Base-by-base conservation (phyloP, 2,888 invertebrate species). In the Neoitamus cyanurus region DNA sequence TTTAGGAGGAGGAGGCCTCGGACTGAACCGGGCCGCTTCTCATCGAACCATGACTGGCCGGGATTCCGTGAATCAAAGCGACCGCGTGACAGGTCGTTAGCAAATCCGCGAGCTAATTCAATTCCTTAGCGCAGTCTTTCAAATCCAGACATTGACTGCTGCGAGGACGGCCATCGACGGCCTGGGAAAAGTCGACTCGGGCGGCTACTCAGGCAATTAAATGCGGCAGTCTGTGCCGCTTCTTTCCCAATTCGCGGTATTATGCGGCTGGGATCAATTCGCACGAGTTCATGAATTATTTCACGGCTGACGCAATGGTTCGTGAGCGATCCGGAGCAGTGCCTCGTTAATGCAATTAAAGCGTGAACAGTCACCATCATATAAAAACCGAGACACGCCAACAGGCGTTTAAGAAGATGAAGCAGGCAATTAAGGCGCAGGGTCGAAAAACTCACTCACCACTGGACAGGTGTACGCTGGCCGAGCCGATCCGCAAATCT, bases 1-100 rank as follows among this genome's bases (percentile, higher is more conserved):
- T 58, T 58, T 25, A 4, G 58, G 20, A 15, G 20, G 3, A 48
- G 48, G 0, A 34, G 34, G 34, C 7, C 7, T 34, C 7, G 4
- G 3, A 34, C 7, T 34, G 3, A 34, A 15, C 3, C 46, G 15
- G 28, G 28, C 11, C 28, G 31, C 31, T 20, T 36, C 15, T 73
- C 73, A 73, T 73, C 37, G 73, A 37, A n/a, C 1, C 34, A 73
- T 73, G 73, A 73, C 36, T 36, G 31, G 36, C 36, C 11, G 69
- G 25, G 31, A 6, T n/a, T 42, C 42, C n/a, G 15, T 2, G 73
- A 77, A 77, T 77, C 77, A 77, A 77, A 77, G 77, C 42, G 28
- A 46, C 77, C 77, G 77, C 77, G 30, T 42, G 77, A 77, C 77
- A 77, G 46, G 28, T 77, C 77, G 77, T 77, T 77, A 77, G 36